Percentiles rank a stretch among this genome's conserved stretches.
Conservation (phyloP, 1,140 invertebrate species). For the Drosophila ananassae region DNA sequence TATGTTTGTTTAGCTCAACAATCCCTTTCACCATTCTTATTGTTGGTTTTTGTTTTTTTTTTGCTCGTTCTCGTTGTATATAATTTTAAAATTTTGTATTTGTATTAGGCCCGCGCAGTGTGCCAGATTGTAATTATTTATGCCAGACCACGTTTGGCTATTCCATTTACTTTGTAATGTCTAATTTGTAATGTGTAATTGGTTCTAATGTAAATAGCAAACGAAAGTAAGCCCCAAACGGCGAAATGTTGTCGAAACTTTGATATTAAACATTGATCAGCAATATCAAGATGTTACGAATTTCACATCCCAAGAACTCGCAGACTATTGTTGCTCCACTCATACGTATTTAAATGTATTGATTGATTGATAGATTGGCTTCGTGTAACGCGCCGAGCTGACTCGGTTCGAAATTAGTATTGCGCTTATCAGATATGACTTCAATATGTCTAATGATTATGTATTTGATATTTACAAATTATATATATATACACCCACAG, state of each 20-base stretch:
- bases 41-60: constrained; percentile 15
- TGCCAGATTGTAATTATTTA: constrained; percentile 29
- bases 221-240: constrained; percentile 24
- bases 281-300: constrained; percentile 64
- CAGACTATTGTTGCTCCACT: constrained; percentile 47
- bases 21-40: constrained; percentile 17
- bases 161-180: constrained; percentile 72
- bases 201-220: constrained; percentile 60
- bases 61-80: constrained; percentile 56
- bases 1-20: constrained; percentile 20
- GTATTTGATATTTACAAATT: constrained; percentile 77
- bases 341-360: constrained; percentile 55
- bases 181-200: constrained; percentile 42
- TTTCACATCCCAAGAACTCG: constrained; percentile 49
- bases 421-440: constrained; percentile 60
- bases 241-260: constrained; percentile 48
- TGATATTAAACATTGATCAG: constrained; percentile 68
- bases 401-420: constrained; percentile 60
- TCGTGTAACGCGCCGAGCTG: constrained; percentile 37
- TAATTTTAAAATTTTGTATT: constrained; percentile 50
- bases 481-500: constrained; percentile 48
- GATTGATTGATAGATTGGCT: constrained; percentile 30
- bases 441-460: constrained; percentile 63
- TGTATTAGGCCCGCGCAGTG: constrained; percentile 44
- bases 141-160: constrained; percentile 32